These are phyloP conservation scores for Hyposmocoma kahamanoa DNA, from an alignment of 1,140 invertebrate genomes.

Conservation along the genomic window DNA sequence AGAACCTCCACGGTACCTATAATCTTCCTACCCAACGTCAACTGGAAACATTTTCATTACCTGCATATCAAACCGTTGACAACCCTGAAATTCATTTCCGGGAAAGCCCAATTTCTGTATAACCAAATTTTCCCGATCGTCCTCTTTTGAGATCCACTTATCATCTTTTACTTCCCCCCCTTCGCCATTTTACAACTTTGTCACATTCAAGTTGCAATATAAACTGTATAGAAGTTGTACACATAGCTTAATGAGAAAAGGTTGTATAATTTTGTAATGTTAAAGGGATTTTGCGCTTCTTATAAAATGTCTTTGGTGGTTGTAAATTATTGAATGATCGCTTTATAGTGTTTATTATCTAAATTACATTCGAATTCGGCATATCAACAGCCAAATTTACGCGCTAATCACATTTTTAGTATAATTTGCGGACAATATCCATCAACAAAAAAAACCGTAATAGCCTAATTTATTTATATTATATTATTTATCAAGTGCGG, in stretches of 20 bases:
- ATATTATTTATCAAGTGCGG: too few relatives aligned
- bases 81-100: slow-evolving; percentile 20
- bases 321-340: slow-evolving; percentile 24
- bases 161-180: slow-evolving; percentile 23
- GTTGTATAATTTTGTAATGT: slow-evolving; percentile 5
- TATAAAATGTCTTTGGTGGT: slow-evolving; percentile 12
- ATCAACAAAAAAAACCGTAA: too few relatives aligned
- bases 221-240: not conserved
- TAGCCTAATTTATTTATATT: too few relatives aligned
- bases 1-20: too few relatives aligned
- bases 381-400: too few relatives aligned
- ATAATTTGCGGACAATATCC: too few relatives aligned
- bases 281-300: slow-evolving; percentile 11
- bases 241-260: slow-evolving; percentile 4
- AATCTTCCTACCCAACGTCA: too few relatives aligned
- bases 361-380: too few relatives aligned
- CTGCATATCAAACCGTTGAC: slow-evolving; percentile 27
- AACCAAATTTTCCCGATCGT: slow-evolving; percentile 30
- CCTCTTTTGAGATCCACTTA: slow-evolving; percentile 27
- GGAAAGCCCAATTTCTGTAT: slow-evolving; percentile 10
- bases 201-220: slow-evolving; percentile 6
- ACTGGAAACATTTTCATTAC: too few relatives aligned
- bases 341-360: not conserved
- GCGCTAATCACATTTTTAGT: too few relatives aligned
- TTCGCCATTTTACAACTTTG: slow-evolving; percentile 13